A percentile compares a stretch with the other conserved stretches of the same genome.
Conservation (phyloP, 2,113 vertebrate species). For the Oryzias celebensis region DNA sequence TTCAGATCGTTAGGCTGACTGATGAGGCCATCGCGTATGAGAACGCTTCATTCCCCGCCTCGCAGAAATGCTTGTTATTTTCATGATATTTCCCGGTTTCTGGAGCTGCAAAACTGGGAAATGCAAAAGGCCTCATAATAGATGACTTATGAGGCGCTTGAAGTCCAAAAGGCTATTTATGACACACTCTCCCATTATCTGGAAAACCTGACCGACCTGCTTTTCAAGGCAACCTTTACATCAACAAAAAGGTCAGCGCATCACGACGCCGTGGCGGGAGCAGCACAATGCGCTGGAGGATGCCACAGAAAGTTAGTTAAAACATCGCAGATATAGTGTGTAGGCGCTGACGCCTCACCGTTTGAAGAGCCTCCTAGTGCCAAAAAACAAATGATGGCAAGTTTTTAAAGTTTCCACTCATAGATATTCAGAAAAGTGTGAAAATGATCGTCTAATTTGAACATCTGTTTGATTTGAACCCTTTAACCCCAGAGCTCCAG, state of each 20-base stretch:
- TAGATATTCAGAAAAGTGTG: too few relatives aligned
- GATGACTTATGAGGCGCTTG: slow-evolving; percentile 32
- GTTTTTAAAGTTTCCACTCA: too few relatives aligned
- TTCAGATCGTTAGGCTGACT: slow-evolving; percentile 22
- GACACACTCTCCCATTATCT: slow-evolving; percentile 22
- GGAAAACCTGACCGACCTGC: slow-evolving; percentile 34
- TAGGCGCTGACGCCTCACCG: background rate
- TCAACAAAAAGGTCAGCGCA: slow-evolving; percentile 46
- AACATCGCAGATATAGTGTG: background rate
- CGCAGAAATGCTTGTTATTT: background rate
- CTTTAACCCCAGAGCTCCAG: too few relatives aligned
- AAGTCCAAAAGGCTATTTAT: slow-evolving; percentile 28
- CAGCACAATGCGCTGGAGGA: slow-evolving; percentile 20
- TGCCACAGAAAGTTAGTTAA: slow-evolving; percentile 19
- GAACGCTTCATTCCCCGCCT: background rate
- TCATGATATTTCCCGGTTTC: slow-evolving; percentile 8
- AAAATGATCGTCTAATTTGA: too few relatives aligned
- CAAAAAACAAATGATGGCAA: too few relatives aligned
- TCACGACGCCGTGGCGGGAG: slow-evolving; percentile 4
- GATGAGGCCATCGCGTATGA: slow-evolving; percentile 15
- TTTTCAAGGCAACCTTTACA: slow-evolving; percentile 46
- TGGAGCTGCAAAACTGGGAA: background rate
- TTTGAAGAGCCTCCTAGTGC: too few relatives aligned
- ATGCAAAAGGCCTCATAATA: slow-evolving; percentile 5
- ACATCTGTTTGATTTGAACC: too few relatives aligned